phyloP scores from a whole-genome alignment of 2,797 vertebrate genomes.

The Chaetophractus vellerosus region DNA sequence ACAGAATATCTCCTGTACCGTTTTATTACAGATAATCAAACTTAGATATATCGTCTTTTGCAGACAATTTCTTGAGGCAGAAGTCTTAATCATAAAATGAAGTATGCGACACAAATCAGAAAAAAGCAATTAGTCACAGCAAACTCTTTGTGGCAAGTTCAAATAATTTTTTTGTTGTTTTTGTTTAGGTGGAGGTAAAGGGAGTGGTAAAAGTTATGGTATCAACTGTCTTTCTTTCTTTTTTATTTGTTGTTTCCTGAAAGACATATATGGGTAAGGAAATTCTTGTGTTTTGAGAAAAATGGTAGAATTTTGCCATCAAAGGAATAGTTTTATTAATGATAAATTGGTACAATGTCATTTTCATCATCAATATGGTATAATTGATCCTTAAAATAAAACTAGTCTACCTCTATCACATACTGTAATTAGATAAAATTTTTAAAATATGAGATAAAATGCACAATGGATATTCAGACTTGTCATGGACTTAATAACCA shows the following conservation, averaged over 20 bases:
- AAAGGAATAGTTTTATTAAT: conserved; percentile 83
- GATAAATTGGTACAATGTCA: conserved; percentile 2
- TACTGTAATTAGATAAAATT: conserved; percentile 18
- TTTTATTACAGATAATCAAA: conserved; percentile 89
- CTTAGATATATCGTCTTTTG: conserved; percentile 85
- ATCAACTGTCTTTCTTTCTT: not conserved
- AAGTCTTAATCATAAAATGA: conserved; percentile 87
- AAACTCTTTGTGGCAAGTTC: conserved; percentile 80
- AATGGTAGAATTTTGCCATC: conserved; percentile 55
- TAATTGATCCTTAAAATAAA: conserved; percentile 67
- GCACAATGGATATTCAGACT: not conserved
- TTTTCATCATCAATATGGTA: conserved; percentile 62
- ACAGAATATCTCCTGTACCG: conserved; percentile 81
- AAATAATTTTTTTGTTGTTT: conserved; percentile 77
- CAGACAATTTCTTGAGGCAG: conserved; percentile 82
- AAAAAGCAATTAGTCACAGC: conserved; percentile 85
- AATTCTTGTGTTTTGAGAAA: conserved; percentile 81
- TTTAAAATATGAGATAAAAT: conserved; percentile 57
- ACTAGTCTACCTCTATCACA: not conserved
- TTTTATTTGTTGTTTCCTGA: not conserved
- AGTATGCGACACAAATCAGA: conserved; percentile 52
- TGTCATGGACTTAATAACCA: conserved; percentile 10
- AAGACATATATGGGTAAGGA: not conserved
- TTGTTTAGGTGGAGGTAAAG: conserved; percentile 25
- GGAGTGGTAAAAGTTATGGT: not conserved